Evolutionary conservation across 2,888 invertebrate species (phyloP).

Genomic region (Elysia crispata): DNA sequence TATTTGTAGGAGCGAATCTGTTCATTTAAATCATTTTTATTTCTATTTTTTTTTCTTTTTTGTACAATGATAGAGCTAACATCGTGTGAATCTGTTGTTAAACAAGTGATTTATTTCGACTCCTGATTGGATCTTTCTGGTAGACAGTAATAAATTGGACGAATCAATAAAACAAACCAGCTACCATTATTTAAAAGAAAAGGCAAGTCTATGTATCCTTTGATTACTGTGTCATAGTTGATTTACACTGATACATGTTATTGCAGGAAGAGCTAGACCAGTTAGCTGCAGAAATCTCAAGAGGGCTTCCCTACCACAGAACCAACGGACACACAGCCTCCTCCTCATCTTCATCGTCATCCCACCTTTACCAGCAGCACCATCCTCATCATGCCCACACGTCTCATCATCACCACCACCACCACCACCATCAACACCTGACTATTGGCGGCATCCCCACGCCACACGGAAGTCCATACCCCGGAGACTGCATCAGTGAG

Average conservation of each 20-base stretch:
- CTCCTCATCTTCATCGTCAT: conserved; percentile 1
- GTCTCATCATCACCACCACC: conserved; percentile 2
- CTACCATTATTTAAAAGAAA: too few species aligned
- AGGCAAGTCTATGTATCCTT: too few species aligned
- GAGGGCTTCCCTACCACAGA: conserved; percentile 61
- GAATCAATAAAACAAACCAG: too few species aligned
- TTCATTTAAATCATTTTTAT: too few species aligned
- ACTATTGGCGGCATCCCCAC: conserved; percentile 6
- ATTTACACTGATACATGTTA: background rate
- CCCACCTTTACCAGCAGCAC: background rate
- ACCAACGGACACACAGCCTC: conserved; percentile 42
- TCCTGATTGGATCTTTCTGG: too few species aligned
- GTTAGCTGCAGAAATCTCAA: conserved; percentile 69
- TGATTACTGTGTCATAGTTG: too few species aligned
- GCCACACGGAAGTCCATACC: background rate
- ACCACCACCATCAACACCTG: conserved; percentile 35
- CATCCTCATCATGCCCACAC: background rate
- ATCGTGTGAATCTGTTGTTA: too few species aligned
- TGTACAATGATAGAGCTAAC: too few species aligned
- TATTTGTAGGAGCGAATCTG: too few species aligned
- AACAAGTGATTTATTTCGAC: too few species aligned
- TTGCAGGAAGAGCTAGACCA: conserved; percentile 69
- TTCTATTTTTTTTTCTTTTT: too few species aligned
- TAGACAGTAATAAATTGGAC: too few species aligned
- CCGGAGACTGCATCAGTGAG: conserved; percentile 79